Evolutionary conservation across 2,113 vertebrate species (phyloP).

Genomic region (Cyprinodon variegatus): DNA sequence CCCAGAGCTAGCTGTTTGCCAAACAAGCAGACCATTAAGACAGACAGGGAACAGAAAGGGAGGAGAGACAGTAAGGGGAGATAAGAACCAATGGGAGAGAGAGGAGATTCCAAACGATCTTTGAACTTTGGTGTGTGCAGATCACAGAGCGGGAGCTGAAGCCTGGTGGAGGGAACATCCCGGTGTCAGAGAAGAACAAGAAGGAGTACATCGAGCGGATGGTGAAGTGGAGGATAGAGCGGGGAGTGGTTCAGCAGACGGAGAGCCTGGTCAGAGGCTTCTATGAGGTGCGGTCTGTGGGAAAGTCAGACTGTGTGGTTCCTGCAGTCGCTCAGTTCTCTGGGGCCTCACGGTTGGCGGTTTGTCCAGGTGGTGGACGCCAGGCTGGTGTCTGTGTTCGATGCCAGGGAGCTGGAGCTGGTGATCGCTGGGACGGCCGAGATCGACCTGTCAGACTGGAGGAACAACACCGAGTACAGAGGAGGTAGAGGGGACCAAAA

Average conservation of each 20-base stretch:
- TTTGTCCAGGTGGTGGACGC: constrained; percentile 93
- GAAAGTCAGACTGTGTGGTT: too few relatives aligned
- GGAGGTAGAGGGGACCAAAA: constrained; percentile 82
- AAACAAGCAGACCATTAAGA: too few relatives aligned
- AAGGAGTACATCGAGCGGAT: constrained; percentile 98
- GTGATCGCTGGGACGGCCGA: constrained; percentile 98
- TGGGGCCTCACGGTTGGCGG: too few relatives aligned
- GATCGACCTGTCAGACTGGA: constrained; percentile 96
- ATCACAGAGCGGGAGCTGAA: constrained; percentile 97
- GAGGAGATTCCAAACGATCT: too few relatives aligned
- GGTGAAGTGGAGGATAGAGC: constrained; percentile 98
- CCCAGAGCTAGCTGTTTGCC: too few relatives aligned
- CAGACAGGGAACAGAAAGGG: too few relatives aligned
- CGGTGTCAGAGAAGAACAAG: constrained; percentile 98
- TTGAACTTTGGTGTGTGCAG: constrained; percentile 65
- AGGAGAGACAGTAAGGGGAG: too few relatives aligned
- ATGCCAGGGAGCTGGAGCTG: constrained; percentile 95
- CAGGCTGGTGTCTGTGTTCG: constrained; percentile 97
- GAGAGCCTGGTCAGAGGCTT: constrained; percentile 97
- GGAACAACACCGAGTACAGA: constrained; percentile 97
- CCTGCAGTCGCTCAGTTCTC: too few relatives aligned
- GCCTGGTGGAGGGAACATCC: constrained; percentile 94
- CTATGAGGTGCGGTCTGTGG: constrained; percentile 87
- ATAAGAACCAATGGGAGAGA: too few relatives aligned
- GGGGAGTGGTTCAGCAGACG: constrained; percentile 96